Evolutionary conservation across 1,140 invertebrate genomes (phyloP), one percentile per base, ranked within the genome.

Genomic region (Platyura marginata): DNA sequence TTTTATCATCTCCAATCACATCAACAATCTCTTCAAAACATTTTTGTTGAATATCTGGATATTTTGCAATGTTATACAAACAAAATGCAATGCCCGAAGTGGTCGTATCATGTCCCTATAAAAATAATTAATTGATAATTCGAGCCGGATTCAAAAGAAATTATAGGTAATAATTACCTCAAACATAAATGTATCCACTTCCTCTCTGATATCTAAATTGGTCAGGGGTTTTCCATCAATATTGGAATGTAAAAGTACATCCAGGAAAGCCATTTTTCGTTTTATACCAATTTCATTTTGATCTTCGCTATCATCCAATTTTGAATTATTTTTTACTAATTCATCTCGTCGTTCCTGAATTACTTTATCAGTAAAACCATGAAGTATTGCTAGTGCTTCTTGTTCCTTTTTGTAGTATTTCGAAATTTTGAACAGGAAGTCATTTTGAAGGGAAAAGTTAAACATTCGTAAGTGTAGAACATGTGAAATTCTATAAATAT

Each of bases 111-210:
- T 69, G 64, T 2, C 64, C 66, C 61, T 39, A 36, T 29, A 8
- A 11, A 36, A 36, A 21, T 39, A n/a, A n/a, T 39, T 19, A 19
- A 20, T 20, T 39, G 21, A 21, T 9, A 36, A 36, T 36, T 36
- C 20, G n/a, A n/a, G n/a, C n/a, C n/a, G n/a, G n/a, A n/a, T n/a
- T n/a, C n/a, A n/a, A n/a, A n/a, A n/a, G n/a, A n/a, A n/a, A n/a
- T n/a, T n/a, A n/a, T n/a, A n/a, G n/a, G n/a, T n/a, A n/a, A n/a
- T n/a, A n/a, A n/a, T n/a, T 45, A 83, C 82, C 65, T 75, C 79
- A 56, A 81, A 81, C 71, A 81, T 77, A 48, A 83, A 82, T 1
- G 79, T 82, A 46, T 79, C 73, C 1, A 81, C 77, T 65, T 80
- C 75, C 61, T 81, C 74, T 42, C 71, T 59, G 11, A 88, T 76